A percentile compares a stretch with the other conserved stretches of the same genome.
phyloP scores from a whole-genome alignment of 2,888 invertebrate genomes.

The Ethmia dodecea region DNA sequence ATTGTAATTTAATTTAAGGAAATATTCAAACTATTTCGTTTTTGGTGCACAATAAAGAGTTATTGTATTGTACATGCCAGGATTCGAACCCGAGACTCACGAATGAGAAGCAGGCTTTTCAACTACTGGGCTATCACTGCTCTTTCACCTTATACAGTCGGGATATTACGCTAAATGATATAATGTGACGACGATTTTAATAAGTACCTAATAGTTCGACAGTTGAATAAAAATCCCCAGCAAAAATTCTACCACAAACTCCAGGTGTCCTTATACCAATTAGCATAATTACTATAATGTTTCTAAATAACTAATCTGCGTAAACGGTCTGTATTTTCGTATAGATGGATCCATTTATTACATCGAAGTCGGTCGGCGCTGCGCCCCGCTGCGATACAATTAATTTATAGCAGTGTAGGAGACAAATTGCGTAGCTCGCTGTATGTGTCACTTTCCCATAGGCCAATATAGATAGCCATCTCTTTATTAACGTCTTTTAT shows the following conservation, averaged over 20 bases:
- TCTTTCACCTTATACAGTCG: no score
- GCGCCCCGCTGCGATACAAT: slow-evolving; percentile 58
- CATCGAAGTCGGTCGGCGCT: slow-evolving; percentile 44
- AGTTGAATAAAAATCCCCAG: no score
- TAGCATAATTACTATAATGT: neutral
- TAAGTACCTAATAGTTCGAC: neutral
- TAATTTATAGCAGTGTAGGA: slow-evolving; percentile 58
- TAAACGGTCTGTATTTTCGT: slow-evolving; percentile 32
- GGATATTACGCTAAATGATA: no score
- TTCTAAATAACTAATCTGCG: slow-evolving; percentile 8
- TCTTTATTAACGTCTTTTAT: slow-evolving; percentile 29
- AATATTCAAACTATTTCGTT: no score
- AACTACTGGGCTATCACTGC: no score
- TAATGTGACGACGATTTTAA: no score
- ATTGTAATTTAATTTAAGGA: no score
- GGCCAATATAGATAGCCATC: slow-evolving; percentile 28
- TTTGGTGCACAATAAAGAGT: no score
- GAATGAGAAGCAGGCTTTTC: no score
- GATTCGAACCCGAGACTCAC: no score
- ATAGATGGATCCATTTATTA: slow-evolving; percentile 41
- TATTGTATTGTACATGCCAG: no score
- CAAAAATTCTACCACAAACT: neutral
- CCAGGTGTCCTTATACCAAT: neutral
- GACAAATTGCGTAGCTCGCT: slow-evolving; percentile 52
- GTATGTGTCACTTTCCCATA: slow-evolving; percentile 34